A percentile compares a stretch with the other conserved stretches of the same genome.
phyloP scores from a whole-genome alignment of 2,797 vertebrate species.

The Hipposideros larvatus region DNA sequence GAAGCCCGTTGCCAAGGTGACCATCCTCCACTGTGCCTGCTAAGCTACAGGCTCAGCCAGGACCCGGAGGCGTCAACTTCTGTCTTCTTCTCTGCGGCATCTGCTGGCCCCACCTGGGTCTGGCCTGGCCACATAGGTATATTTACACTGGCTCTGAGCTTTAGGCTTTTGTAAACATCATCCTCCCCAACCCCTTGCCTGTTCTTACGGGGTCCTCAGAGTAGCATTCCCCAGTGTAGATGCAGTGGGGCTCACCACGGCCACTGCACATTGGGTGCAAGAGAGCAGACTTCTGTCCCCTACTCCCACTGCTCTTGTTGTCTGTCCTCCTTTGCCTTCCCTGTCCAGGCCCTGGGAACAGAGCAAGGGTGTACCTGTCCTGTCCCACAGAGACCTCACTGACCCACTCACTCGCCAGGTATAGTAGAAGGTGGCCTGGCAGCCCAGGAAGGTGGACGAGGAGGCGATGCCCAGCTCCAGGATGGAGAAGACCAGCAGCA shows the following conservation, averaged over 20 bases:
- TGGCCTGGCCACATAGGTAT: background rate
- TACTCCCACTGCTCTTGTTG: background rate
- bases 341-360: background rate
- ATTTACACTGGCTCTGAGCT: background rate
- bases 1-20: background rate
- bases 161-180: background rate
- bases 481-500: background rate
- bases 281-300: background rate
- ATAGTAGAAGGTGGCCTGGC: background rate
- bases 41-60: background rate
- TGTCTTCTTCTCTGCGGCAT: background rate
- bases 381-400: too few species aligned
- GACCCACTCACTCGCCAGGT: background rate
- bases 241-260: too few species aligned
- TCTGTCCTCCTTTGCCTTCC: background rate
- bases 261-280: too few species aligned
- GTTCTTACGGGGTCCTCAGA: background rate
- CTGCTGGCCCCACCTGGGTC: background rate
- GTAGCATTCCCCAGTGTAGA: background rate
- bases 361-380: background rate
- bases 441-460: background rate
- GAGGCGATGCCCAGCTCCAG: too few species aligned
- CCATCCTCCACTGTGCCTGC: rapidly evolving
- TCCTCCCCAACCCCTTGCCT: background rate
- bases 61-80: background rate